phyloP scores from a whole-genome alignment of 1,140 invertebrate species.

The Ceratina calcarata region DNA sequence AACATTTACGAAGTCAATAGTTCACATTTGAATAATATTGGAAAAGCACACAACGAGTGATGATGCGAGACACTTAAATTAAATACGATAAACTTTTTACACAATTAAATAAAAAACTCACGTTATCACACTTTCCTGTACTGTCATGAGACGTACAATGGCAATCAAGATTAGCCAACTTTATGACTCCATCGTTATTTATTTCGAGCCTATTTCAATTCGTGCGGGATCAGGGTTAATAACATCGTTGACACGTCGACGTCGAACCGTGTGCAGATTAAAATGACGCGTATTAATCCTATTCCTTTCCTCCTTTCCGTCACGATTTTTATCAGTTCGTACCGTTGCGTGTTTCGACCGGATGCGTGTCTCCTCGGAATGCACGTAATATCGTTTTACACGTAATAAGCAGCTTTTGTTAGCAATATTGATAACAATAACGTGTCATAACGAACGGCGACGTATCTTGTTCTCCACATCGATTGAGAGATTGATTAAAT shows the following conservation, averaged over 20 bases:
- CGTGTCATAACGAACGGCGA: not conserved
- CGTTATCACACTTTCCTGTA: no score
- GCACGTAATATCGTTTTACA: conserved; percentile 26
- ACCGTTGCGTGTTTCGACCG: not conserved
- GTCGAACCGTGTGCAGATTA: not conserved
- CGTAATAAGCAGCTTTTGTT: conserved; percentile 23
- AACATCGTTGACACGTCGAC: conserved; percentile 30
- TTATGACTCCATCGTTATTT: conserved; percentile 38
- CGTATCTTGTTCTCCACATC: not conserved
- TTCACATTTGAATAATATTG: no score
- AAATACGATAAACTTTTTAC: no score
- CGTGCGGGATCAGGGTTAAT: conserved; percentile 40
- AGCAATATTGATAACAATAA: conserved; percentile 11
- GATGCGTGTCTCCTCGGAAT: not conserved
- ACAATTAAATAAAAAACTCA: no score
- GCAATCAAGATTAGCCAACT: conserved; percentile 12
- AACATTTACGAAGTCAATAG: no score
- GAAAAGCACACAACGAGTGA: no score
- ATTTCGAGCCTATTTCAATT: conserved; percentile 23
- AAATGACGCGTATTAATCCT: not conserved
- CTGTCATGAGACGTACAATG: no score
- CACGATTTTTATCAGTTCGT: not conserved
- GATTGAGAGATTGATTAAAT: not conserved
- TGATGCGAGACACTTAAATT: no score
- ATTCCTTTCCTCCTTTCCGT: not conserved